Conservation (phyloP, 2,888 invertebrate genomes). For the Drosophila tripunctata region DNA sequence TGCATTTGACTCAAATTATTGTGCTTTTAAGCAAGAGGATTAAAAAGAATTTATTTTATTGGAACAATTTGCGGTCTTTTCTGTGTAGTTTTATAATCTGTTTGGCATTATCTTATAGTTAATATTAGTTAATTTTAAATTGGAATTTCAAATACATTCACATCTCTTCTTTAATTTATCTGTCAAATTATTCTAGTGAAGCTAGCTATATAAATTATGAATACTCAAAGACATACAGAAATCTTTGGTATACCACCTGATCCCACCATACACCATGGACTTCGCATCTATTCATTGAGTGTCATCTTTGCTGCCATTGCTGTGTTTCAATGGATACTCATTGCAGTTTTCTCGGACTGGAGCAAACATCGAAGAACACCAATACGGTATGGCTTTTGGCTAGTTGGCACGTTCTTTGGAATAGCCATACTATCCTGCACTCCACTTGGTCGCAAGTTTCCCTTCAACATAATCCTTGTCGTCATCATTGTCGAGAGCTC, state of each 20-base stretch:
- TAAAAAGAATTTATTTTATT: too few relatives aligned
- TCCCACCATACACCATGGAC: constrained; percentile 20
- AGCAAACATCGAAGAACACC: constrained; percentile 1
- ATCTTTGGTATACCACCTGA: constrained; percentile 41
- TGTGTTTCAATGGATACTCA: constrained; percentile 43
- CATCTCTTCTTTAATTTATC: background rate
- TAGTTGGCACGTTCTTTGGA: constrained; percentile 53
- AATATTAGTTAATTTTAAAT: background rate
- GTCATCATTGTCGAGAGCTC: constrained; percentile 57
- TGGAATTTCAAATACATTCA: background rate
- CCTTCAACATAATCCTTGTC: constrained; percentile 42
- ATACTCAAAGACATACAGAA: background rate
- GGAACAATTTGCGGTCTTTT: background rate
- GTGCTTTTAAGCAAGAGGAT: background rate
- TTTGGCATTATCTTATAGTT: background rate
- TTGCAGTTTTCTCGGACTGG: constrained; percentile 23
- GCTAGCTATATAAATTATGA: constrained; percentile 18
- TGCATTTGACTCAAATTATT: background rate
- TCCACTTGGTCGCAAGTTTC: constrained; percentile 47
- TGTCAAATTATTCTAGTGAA: constrained; percentile 9
- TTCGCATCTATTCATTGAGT: constrained; percentile 47
- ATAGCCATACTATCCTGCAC: constrained; percentile 58
- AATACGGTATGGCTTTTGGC: constrained; percentile 59
- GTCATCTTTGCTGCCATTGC: constrained; percentile 27
- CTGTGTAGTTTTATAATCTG: background rate